A percentile compares a stretch with the other conserved stretches of the same genome.
These are phyloP conservation scores for Watsonalla cultraria DNA, from an alignment of 2,888 invertebrate species.

Conservation along the genomic window DNA sequence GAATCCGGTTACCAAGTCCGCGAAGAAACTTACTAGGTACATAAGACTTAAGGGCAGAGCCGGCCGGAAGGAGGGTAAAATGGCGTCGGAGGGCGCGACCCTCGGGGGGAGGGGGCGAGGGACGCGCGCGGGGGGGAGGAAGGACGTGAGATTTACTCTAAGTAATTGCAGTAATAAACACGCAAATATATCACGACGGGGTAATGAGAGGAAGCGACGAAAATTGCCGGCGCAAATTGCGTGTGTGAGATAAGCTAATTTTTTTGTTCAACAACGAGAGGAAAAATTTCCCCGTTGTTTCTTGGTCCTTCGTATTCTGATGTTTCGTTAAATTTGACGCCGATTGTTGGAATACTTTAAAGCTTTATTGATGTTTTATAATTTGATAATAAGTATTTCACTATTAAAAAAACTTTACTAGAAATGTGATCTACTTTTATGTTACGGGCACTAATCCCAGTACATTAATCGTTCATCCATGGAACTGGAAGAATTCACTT, in stretches of 20 bases:
- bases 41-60: conserved; percentile 78
- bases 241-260: conserved; percentile 77
- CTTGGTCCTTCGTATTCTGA: conserved; percentile 31
- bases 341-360: not conserved
- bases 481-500: too few species aligned
- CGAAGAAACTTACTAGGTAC: conserved; percentile 78
- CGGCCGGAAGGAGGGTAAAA: conserved; percentile 76
- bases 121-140: conserved; percentile 57
- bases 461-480: too few species aligned
- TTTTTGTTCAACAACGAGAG: conserved; percentile 47
- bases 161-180: conserved; percentile 80
- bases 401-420: too few species aligned
- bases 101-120: conserved; percentile 38
- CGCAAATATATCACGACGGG: conserved; percentile 77
- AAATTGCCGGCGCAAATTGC: conserved; percentile 77
- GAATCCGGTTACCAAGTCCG: conserved; percentile 77
- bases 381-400: too few species aligned
- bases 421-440: too few species aligned
- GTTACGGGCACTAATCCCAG: too few species aligned
- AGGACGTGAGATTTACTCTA: conserved; percentile 80
- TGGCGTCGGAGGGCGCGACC: conserved; percentile 73
- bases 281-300: conserved; percentile 26
- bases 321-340: conserved; percentile 3
- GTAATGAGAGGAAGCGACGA: conserved; percentile 77
- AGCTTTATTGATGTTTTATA: too few species aligned